Evolutionary conservation across 2,113 vertebrate species (phyloP).

Genomic region (Hoplias malabaricus): DNA sequence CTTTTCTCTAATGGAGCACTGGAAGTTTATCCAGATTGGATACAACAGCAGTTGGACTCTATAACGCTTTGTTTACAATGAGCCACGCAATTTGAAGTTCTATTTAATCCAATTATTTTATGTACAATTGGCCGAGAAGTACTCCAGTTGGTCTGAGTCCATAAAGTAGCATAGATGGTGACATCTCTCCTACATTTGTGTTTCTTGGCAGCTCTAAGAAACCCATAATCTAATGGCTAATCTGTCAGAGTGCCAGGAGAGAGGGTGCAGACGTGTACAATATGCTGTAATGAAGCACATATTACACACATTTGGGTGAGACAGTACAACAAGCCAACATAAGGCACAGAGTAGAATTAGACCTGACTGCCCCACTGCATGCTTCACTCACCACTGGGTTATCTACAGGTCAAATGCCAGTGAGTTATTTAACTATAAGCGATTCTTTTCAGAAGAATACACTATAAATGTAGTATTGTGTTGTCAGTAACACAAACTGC

Average conservation of each 20-base stretch:
- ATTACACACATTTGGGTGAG: conserved; percentile 61
- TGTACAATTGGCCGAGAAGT: not conserved
- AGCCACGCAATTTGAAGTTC: not conserved
- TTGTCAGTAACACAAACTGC: too few relatives aligned
- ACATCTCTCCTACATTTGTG: conserved; percentile 56
- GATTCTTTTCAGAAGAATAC: not conserved
- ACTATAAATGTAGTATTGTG: not conserved
- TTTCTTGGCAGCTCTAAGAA: conserved; percentile 61
- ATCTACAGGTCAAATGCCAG: conserved; percentile 5
- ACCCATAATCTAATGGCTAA: conserved; percentile 70
- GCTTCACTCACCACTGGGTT: conserved; percentile 42
- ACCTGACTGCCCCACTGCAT: conserved; percentile 26
- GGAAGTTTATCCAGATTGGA: not conserved
- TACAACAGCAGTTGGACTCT: not conserved
- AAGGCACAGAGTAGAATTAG: conserved; percentile 52
- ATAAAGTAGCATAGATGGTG: conserved; percentile 23
- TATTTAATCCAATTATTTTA: not conserved
- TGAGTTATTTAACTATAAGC: not conserved
- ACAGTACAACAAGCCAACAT: conserved; percentile 44
- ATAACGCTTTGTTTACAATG: not conserved
- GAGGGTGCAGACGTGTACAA: conserved; percentile 57
- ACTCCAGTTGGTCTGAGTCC: not conserved
- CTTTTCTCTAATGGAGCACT: not conserved
- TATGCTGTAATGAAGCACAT: conserved; percentile 65
- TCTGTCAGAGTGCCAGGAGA: conserved; percentile 69